Evolutionary conservation across 2,113 vertebrate genomes (phyloP).

Genomic region (Narcine bancroftii): DNA sequence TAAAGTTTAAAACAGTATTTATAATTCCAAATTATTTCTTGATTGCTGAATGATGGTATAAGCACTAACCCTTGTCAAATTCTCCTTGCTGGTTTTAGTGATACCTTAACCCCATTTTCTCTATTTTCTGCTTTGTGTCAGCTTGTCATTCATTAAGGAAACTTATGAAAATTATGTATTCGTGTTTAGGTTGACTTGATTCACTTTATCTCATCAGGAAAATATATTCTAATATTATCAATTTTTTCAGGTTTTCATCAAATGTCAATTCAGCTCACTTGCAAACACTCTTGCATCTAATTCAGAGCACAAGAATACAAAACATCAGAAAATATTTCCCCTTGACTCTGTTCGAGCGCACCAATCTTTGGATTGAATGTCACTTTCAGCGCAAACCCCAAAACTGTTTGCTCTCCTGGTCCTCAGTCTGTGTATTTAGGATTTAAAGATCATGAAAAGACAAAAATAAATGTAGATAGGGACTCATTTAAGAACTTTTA

Average conservation of each 20-base stretch:
- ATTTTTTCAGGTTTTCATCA: not conserved
- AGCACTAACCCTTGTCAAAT: too few species aligned
- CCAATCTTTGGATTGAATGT: too few species aligned
- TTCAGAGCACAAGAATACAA: too few species aligned
- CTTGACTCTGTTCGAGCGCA: too few species aligned
- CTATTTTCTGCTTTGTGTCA: not conserved
- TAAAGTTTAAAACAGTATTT: not conserved
- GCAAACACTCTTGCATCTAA: not conserved
- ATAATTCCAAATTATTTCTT: not conserved
- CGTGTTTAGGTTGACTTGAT: not conserved
- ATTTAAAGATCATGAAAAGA: too few species aligned
- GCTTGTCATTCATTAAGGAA: not conserved
- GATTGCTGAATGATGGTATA: not conserved
- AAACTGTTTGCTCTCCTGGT: too few species aligned
- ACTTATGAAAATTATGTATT: not conserved
- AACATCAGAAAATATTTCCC: too few species aligned
- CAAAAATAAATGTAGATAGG: too few species aligned
- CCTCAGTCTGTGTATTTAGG: too few species aligned
- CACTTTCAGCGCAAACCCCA: too few species aligned
- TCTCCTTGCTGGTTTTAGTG: too few species aligned
- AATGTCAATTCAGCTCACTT: not conserved
- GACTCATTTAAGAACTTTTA: too few species aligned
- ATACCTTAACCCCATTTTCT: not conserved
- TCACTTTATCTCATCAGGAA: not conserved
- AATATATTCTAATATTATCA: not conserved